These are phyloP conservation scores for Nymphalis io DNA, from an alignment of 1,140 invertebrate genomes.

Conservation along the genomic window DNA sequence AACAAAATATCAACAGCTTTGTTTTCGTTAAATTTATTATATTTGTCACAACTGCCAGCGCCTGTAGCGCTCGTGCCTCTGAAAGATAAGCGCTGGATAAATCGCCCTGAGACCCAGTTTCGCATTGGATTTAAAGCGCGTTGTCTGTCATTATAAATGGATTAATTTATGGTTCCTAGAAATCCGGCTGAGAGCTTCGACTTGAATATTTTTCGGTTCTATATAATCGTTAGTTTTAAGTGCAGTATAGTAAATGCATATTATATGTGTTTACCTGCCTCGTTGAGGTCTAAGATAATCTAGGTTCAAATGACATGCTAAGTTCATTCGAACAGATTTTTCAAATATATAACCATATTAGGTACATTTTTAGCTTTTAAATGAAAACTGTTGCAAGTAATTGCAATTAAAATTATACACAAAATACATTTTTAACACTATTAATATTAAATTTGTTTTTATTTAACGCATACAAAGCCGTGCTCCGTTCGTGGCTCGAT, in stretches of 20 bases:
- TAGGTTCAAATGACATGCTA: no score
- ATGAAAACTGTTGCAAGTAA: no score
- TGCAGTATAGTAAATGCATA: background rate
- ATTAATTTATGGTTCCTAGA: slow-evolving; percentile 6
- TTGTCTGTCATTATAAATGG: slow-evolving; percentile 11
- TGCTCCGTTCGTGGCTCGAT: no score
- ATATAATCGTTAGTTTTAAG: background rate
- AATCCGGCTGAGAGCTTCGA: background rate
- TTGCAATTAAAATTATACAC: no score
- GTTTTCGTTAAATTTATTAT: slow-evolving; percentile 17
- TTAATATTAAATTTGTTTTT: no score
- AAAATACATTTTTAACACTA: no score
- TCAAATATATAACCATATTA: no score
- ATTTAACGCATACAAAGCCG: no score
- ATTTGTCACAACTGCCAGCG: slow-evolving; percentile 10
- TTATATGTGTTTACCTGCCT: background rate
- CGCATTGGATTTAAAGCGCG: slow-evolving; percentile 11
- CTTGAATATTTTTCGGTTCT: background rate
- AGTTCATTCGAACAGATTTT: no score
- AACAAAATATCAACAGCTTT: slow-evolving; percentile 11
- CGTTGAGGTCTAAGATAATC: no score
- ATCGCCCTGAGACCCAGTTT: slow-evolving; percentile 10
- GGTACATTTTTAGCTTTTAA: no score
- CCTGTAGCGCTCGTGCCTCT: slow-evolving; percentile 6
- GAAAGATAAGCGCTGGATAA: slow-evolving; percentile 17